phyloP scores from a whole-genome alignment of 2,888 invertebrate species.

The Pantelozetes paolii region DNA sequence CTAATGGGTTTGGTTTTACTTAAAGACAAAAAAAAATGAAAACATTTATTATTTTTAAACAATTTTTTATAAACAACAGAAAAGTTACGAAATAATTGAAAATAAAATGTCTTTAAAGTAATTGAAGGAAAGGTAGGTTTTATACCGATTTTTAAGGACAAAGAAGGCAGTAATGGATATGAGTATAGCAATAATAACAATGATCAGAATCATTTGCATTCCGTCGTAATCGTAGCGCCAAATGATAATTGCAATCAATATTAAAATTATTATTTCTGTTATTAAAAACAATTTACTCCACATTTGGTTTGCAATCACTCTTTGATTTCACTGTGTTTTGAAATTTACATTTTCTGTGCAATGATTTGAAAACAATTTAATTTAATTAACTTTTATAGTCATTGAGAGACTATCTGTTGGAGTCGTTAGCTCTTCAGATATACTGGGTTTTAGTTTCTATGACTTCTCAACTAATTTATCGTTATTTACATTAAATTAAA shows the following conservation, averaged over 20 bases:
- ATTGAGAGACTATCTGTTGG: background rate
- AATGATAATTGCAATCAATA: background rate
- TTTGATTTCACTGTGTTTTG: background rate
- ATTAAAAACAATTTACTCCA: conserved; percentile 17
- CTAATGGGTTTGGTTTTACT: background rate
- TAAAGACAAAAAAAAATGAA: too few species aligned
- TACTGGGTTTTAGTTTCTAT: conserved; percentile 5
- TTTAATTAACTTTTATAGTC: too few species aligned
- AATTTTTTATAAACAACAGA: too few species aligned
- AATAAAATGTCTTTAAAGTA: too few species aligned
- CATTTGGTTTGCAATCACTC: background rate
- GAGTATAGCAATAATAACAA: background rate
- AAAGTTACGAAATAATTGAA: too few species aligned
- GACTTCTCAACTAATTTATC: conserved; percentile 19
- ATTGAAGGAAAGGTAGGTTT: background rate
- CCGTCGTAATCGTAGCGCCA: conserved; percentile 12
- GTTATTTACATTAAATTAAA: conserved; percentile 16
- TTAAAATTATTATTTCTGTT: conserved; percentile 4
- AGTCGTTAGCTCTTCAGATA: background rate
- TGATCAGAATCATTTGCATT: background rate
- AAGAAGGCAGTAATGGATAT: conserved; percentile 7
- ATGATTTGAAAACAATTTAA: too few species aligned
- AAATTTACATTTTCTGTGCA: background rate
- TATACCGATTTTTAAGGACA: conserved; percentile 9
- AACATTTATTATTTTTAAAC: too few species aligned